Evolutionary conservation across 2,888 invertebrate species (phyloP).

Genomic region (Zygogramma bicolorata): DNA sequence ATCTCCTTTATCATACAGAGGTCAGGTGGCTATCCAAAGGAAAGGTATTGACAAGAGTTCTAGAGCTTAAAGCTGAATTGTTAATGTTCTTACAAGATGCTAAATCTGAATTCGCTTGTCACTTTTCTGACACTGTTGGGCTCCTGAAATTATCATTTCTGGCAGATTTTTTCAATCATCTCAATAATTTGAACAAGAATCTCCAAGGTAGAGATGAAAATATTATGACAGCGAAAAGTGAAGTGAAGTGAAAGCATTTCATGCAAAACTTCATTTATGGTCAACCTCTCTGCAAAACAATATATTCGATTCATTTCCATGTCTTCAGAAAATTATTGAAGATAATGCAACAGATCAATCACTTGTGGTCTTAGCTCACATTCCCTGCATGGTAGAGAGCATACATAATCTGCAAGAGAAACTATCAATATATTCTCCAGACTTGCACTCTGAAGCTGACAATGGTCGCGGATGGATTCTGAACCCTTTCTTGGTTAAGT

Average conservation of each 20-base stretch:
- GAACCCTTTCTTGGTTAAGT: slow-evolving; percentile 50
- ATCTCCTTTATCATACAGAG: no score
- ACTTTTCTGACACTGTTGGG: slow-evolving; percentile 44
- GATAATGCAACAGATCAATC: no score
- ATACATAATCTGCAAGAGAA: slow-evolving; percentile 52
- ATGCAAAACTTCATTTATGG: no score
- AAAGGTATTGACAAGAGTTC: slow-evolving; percentile 47
- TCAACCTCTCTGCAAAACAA: no score
- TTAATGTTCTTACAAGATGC: slow-evolving; percentile 43
- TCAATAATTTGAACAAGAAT: background rate
- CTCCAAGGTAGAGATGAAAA: background rate
- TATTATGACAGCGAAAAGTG: background rate
- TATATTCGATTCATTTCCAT: no score
- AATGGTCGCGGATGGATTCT: slow-evolving; percentile 47
- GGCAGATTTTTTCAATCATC: slow-evolving; percentile 39
- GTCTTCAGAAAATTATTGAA: no score
- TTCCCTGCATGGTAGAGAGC: slow-evolving; percentile 55
- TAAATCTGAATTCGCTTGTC: slow-evolving; percentile 44
- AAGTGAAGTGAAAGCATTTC: no score
- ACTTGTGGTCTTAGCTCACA: slow-evolving; percentile 49
- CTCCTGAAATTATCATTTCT: slow-evolving; percentile 51
- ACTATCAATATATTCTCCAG: slow-evolving; percentile 50
- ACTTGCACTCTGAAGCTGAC: no score
- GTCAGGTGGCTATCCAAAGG: slow-evolving; percentile 48
- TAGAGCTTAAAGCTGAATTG: slow-evolving; percentile 46